These are phyloP conservation scores for Chromoteleia sp. DNA, from an alignment of 2,888 invertebrate genomes.

Conservation along the genomic window DNA sequence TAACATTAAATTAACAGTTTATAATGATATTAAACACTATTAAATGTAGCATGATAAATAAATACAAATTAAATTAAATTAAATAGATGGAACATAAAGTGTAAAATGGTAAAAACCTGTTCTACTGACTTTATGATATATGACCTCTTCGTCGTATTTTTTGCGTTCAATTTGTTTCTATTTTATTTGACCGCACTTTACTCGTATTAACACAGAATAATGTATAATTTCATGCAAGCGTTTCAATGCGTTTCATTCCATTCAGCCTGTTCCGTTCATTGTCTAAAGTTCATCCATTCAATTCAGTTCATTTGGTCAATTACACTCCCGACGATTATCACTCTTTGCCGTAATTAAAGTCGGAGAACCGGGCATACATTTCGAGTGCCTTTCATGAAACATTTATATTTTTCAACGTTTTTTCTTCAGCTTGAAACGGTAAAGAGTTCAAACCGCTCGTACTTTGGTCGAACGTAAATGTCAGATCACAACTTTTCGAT, in stretches of 20 bases:
- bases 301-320: conserved; percentile 68
- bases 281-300: conserved; percentile 64
- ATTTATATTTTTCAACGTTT: conserved; percentile 30
- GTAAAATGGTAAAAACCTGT: no score
- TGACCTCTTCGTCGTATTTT: background rate
- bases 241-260: conserved; percentile 46
- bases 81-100: background rate
- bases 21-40: no score
- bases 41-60: no score
- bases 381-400: conserved; percentile 39
- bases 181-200: conserved; percentile 4
- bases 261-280: conserved; percentile 64
- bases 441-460: conserved; percentile 29
- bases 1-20: no score
- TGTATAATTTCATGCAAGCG: conserved; percentile 41
- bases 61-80: no score
- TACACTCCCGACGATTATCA: conserved; percentile 57
- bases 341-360: conserved; percentile 50
- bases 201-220: conserved; percentile 2
- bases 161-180: background rate
- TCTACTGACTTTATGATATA: no score
- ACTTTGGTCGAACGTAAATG: conserved; percentile 17
- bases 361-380: conserved; percentile 22
- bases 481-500: conserved; percentile 35
- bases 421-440: conserved; percentile 32